phyloP scores from a whole-genome alignment of 2,113 vertebrate species.

The Muntiacus reevesi region DNA sequence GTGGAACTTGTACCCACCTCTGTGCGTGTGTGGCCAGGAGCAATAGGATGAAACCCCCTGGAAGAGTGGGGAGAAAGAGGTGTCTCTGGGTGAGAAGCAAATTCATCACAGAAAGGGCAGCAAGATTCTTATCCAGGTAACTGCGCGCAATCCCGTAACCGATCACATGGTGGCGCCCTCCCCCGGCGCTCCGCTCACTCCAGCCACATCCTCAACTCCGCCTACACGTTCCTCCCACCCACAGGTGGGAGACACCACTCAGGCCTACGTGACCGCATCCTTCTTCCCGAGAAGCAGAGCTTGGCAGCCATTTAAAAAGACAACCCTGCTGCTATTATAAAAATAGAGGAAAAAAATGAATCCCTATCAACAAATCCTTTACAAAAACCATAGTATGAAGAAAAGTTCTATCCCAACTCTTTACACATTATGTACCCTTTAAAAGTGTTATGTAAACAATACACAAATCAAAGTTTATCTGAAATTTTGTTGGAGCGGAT shows the following conservation, averaged over 20 bases:
- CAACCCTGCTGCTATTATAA: conserved; percentile 74
- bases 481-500: conserved; percentile 59
- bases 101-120: conserved; percentile 37
- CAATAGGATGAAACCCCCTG: neutral
- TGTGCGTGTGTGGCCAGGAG: neutral
- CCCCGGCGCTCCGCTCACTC: neutral
- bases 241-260: neutral
- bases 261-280: neutral
- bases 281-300: conserved; percentile 57
- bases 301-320: conserved; percentile 68
- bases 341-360: conserved; percentile 63
- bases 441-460: conserved; percentile 86
- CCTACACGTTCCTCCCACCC: neutral
- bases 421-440: conserved; percentile 81
- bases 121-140: neutral
- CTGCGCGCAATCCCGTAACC: neutral
- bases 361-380: conserved; percentile 58
- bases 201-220: fast-evolving
- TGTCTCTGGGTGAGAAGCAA: neutral
- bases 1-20: neutral
- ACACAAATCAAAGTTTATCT: conserved; percentile 70
- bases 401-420: conserved; percentile 77
- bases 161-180: neutral
- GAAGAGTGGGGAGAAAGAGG: neutral
- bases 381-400: conserved; percentile 66